phyloP scores from a whole-genome alignment of 2,113 vertebrate genomes.

The Leptosomus discolor region DNA sequence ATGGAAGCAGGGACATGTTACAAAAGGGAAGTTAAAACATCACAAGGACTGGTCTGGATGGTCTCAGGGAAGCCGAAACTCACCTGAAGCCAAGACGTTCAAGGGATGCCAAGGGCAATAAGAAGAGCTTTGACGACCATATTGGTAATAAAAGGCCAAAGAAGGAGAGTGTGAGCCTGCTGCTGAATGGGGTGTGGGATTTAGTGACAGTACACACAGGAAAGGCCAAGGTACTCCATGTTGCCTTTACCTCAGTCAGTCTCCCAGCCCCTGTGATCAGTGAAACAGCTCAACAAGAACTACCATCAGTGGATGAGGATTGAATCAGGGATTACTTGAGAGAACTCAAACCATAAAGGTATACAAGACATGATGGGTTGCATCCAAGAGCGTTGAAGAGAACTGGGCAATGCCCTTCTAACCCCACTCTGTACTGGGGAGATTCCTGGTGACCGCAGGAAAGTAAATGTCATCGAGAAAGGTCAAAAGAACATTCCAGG shows the following conservation, averaged over 20 bases:
- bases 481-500: background rate
- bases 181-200: background rate
- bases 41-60: background rate
- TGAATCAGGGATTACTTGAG: background rate
- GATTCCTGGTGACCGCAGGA: background rate
- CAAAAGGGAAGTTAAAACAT: background rate
- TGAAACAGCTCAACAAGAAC: background rate
- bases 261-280: background rate
- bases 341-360: background rate
- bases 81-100: background rate
- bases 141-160: background rate
- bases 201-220: background rate
- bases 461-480: background rate
- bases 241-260: background rate
- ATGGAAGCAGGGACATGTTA: background rate
- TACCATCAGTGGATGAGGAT: background rate
- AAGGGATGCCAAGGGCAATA: background rate
- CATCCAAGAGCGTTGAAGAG: background rate
- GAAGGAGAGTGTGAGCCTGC: background rate
- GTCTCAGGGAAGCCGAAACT: background rate
- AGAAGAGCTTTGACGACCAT: background rate
- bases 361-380: background rate
- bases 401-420: background rate
- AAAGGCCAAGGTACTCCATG: background rate
- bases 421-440: background rate